Evolutionary conservation across 2,888 invertebrate genomes (phyloP).

Genomic region (Cheilosia scutellata): DNA sequence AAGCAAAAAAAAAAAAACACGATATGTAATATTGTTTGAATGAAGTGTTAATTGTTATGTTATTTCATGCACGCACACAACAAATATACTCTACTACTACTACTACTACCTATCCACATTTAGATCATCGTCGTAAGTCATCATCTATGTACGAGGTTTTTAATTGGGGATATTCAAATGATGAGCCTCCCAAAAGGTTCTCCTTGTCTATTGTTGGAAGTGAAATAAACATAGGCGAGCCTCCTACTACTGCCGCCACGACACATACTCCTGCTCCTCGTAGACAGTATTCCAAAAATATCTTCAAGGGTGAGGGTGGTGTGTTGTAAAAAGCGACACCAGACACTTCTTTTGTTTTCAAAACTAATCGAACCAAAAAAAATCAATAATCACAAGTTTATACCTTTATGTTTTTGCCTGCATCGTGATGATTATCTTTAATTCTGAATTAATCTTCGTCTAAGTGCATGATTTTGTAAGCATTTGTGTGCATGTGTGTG

Average conservation of each 20-base stretch:
- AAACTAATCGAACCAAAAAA: slow-evolving; percentile 65
- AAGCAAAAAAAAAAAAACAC: slow-evolving; percentile 18
- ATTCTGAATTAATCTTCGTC: slow-evolving; percentile 30
- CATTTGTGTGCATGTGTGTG: slow-evolving; percentile 60
- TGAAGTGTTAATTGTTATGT: slow-evolving; percentile 73
- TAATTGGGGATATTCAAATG: slow-evolving; percentile 86
- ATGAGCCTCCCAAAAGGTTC: slow-evolving; percentile 84
- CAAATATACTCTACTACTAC: slow-evolving; percentile 70
- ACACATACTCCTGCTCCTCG: slow-evolving; percentile 79
- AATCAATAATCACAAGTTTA: slow-evolving; percentile 57
- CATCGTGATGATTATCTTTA: slow-evolving; percentile 59
- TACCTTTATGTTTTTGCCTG: slow-evolving; percentile 52
- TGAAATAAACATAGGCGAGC: slow-evolving; percentile 84
- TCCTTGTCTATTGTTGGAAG: slow-evolving; percentile 83
- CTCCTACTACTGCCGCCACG: slow-evolving; percentile 78
- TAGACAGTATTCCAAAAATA: slow-evolving; percentile 80
- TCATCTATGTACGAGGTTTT: slow-evolving; percentile 90
- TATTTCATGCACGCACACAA: slow-evolving; percentile 76
- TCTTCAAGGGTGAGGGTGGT: slow-evolving; percentile 83
- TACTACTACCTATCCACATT: slow-evolving; percentile 67
- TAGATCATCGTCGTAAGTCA: slow-evolving; percentile 86
- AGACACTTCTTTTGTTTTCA: slow-evolving; percentile 56
- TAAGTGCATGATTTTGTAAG: slow-evolving; percentile 53
- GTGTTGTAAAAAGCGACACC: slow-evolving; percentile 46
- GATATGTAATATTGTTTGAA: slow-evolving; percentile 65